Evolutionary conservation across 1,140 invertebrate genomes (phyloP).

Genomic region (Lepidurus arcticus): DNA sequence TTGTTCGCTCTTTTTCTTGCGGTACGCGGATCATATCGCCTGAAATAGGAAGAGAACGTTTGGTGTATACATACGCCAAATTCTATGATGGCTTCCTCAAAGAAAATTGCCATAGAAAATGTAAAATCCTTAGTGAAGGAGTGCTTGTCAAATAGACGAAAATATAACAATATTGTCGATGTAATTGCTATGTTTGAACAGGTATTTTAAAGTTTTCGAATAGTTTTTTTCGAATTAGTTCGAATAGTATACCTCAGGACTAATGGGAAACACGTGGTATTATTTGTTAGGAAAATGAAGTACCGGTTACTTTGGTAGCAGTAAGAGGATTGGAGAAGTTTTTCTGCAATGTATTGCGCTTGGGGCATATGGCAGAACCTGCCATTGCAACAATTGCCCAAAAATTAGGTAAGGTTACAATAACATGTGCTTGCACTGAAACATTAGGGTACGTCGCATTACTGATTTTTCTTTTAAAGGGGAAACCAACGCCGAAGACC

Average conservation of each 20-base stretch:
- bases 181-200: neutral
- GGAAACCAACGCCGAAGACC: slow-evolving; percentile 21
- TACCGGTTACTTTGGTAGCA: slow-evolving; percentile 23
- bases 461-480: neutral
- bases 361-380: neutral
- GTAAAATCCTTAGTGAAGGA: neutral
- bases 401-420: too few relatives aligned
- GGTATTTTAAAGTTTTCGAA: neutral
- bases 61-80: too few relatives aligned
- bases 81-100: neutral
- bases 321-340: slow-evolving; percentile 28
- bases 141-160: neutral
- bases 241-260: too few relatives aligned
- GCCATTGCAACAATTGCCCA: neutral
- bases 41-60: too few relatives aligned
- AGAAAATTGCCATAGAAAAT: neutral
- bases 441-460: neutral
- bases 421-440: neutral
- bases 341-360: slow-evolving; percentile 22
- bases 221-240: too few relatives aligned
- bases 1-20: too few relatives aligned
- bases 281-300: slow-evolving; percentile 12
- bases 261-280: neutral
- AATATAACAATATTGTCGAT: slow-evolving; percentile 6
- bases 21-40: too few relatives aligned